Evolutionary conservation across 2,888 invertebrate species (phyloP).

Genomic region (Spialia ferax): DNA sequence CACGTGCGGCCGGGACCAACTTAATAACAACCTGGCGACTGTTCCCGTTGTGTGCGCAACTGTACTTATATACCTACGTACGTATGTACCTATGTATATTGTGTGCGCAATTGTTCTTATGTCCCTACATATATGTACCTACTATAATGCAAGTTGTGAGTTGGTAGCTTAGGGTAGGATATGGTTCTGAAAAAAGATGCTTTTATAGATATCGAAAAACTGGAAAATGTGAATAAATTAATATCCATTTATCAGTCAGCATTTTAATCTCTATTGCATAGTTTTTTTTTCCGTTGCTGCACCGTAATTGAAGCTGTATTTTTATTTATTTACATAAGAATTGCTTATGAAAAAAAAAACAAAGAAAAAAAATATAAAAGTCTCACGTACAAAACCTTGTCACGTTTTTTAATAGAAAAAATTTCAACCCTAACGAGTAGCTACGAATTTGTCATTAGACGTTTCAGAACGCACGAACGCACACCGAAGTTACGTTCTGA

Average conservation of each 20-base stretch:
- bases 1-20: slow-evolving; percentile 44
- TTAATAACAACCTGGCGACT: slow-evolving; percentile 42
- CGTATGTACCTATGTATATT: no score
- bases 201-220: no score
- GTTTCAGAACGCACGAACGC: not conserved
- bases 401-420: not conserved
- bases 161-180: no score
- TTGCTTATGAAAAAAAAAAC: not conserved
- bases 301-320: no score
- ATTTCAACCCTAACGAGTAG: not conserved
- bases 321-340: not conserved
- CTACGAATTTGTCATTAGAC: not conserved
- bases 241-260: no score
- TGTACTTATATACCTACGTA: not conserved
- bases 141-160: no score
- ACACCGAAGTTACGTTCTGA: slow-evolving; percentile 6
- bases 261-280: no score
- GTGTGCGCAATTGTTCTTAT: no score
- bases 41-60: slow-evolving; percentile 42
- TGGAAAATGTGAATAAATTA: no score
- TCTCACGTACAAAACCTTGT: not conserved
- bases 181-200: no score
- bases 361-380: not conserved
- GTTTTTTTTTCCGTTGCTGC: no score
- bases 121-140: no score